Evolutionary conservation across 2,888 invertebrate species (phyloP).

Genomic region (Drosophila peninsularis): DNA sequence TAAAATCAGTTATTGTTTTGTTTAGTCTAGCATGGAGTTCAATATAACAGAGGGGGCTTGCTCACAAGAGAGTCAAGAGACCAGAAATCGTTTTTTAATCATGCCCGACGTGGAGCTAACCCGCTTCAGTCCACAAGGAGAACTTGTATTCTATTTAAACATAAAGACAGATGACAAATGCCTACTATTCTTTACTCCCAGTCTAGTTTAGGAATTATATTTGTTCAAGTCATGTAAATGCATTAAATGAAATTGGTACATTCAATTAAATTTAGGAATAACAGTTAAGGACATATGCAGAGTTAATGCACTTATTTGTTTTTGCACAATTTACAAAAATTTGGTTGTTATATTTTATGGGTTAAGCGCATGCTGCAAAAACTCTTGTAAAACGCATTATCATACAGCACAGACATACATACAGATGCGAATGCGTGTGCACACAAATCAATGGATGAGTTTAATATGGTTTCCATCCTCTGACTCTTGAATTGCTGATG

Average conservation of each 20-base stretch:
- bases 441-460: slow-evolving; percentile 55
- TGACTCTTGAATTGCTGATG: slow-evolving; percentile 34
- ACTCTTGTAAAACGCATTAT: slow-evolving; percentile 9
- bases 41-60: neutral
- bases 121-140: neutral
- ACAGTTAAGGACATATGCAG: neutral
- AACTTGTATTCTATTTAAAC: neutral
- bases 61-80: neutral
- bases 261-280: neutral
- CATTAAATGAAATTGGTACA: neutral
- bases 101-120: neutral
- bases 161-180: neutral
- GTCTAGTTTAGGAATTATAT: neutral
- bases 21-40: neutral
- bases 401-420: neutral
- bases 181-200: neutral
- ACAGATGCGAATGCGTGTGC: neutral
- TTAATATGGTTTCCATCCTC: slow-evolving; percentile 13
- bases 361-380: slow-evolving; percentile 26
- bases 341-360: slow-evolving; percentile 47
- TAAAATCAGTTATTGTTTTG: neutral
- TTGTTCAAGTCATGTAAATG: neutral
- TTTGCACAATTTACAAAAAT: slow-evolving; percentile 4
- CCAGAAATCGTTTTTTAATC: neutral
- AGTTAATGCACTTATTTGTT: neutral